phyloP scores from a whole-genome alignment of 2,113 vertebrate species.

The Ceyx margarethae region DNA sequence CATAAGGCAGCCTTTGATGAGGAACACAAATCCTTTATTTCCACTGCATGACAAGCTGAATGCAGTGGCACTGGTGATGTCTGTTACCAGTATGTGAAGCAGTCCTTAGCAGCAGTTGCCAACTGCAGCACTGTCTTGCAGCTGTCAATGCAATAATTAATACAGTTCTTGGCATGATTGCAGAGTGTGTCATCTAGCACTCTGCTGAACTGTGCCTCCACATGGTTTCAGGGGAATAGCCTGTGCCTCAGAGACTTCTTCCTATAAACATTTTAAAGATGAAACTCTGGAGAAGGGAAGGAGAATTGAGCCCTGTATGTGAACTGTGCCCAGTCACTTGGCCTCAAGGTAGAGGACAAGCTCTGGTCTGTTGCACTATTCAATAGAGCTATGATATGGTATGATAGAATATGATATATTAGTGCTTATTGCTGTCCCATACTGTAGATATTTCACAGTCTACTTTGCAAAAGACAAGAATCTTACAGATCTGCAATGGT shows the following conservation, averaged over 20 bases:
- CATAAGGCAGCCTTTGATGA: not conserved
- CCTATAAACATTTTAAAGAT: not conserved
- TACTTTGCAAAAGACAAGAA: not conserved
- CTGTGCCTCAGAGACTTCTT: not conserved
- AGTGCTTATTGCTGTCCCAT: not conserved
- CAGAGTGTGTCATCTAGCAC: not conserved
- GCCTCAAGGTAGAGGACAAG: not conserved
- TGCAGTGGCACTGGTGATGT: not conserved
- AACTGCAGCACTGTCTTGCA: not conserved
- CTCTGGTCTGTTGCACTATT: not conserved
- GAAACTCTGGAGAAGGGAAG: not conserved
- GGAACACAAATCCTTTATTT: not conserved
- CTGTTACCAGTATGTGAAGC: not conserved
- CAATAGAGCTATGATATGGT: not conserved
- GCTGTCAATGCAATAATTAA: not conserved
- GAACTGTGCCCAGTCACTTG: not conserved
- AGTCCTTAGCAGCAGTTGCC: not conserved
- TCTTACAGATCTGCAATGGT: not conserved
- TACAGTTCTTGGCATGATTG: not conserved
- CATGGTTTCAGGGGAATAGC: not conserved
- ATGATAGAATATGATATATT: no score
- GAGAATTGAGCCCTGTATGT: not conserved
- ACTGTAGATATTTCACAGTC: not conserved
- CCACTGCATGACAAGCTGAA: not conserved
- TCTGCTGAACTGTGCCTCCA: not conserved